Evolutionary conservation across 2,888 invertebrate species (phyloP).

Genomic region (Griposia aprilina): DNA sequence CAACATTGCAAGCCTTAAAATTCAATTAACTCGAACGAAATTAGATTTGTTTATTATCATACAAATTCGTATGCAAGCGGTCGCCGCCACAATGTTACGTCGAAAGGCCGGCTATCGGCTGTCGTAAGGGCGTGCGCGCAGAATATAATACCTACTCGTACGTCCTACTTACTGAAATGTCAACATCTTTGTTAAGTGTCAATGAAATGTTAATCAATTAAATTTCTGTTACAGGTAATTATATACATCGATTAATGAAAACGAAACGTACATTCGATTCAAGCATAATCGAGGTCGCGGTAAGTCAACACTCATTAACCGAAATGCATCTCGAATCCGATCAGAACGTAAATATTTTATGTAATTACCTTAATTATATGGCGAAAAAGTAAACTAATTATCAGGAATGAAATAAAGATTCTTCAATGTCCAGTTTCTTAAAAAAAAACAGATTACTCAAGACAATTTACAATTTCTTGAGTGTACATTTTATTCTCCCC

Average conservation of each 20-base stretch:
- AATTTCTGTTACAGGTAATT: conserved; percentile 82
- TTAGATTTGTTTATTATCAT: conserved; percentile 51
- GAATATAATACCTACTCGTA: conserved; percentile 72
- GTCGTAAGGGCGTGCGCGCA: conserved; percentile 81
- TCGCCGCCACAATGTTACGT: conserved; percentile 76
- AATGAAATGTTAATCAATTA: conserved; percentile 74
- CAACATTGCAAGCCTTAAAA: conserved; percentile 11
- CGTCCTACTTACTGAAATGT: conserved; percentile 82
- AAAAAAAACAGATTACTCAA: not conserved
- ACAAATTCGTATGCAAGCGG: conserved; percentile 65
- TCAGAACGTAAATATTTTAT: conserved; percentile 12
- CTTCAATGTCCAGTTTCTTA: conserved; percentile 9
- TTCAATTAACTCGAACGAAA: conserved; percentile 52
- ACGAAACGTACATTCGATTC: conserved; percentile 27
- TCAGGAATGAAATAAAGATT: conserved; percentile 32
- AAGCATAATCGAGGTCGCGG: conserved; percentile 30
- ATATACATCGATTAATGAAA: conserved; percentile 36
- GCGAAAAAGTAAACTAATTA: conserved; percentile 24
- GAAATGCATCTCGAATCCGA: conserved; percentile 42
- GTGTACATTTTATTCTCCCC: conserved; percentile 9
- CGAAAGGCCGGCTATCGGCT: conserved; percentile 72
- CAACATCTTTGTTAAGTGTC: conserved; percentile 72
- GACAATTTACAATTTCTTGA: conserved; percentile 8
- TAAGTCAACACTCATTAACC: conserved; percentile 37
- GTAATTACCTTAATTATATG: conserved; percentile 9